Evolutionary conservation across 2,888 invertebrate species (phyloP).

Genomic region (Hololepta plana): DNA sequence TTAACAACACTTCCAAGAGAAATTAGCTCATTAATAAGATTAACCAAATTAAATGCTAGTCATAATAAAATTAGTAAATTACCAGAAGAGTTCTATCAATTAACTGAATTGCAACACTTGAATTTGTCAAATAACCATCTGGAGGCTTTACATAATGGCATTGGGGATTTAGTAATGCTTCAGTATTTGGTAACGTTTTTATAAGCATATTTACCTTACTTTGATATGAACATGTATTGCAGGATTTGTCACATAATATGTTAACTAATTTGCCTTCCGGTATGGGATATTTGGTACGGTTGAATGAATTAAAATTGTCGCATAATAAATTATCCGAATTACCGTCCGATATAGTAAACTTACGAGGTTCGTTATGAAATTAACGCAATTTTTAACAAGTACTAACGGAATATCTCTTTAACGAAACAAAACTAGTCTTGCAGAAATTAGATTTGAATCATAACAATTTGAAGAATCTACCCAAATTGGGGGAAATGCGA

Average conservation of each 20-base stretch:
- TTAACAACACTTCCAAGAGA: slow-evolving; percentile 52
- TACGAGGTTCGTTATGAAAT: slow-evolving; percentile 43
- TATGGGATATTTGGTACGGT: slow-evolving; percentile 65
- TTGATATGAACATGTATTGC: slow-evolving; percentile 14
- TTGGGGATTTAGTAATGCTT: slow-evolving; percentile 66
- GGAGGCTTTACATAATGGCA: slow-evolving; percentile 42
- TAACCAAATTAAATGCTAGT: slow-evolving; percentile 48
- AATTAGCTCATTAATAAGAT: slow-evolving; percentile 48
- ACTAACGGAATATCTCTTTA: neutral
- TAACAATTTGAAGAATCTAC: slow-evolving; percentile 47
- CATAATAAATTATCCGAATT: slow-evolving; percentile 56
- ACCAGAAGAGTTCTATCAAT: slow-evolving; percentile 46
- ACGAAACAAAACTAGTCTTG: slow-evolving; percentile 30
- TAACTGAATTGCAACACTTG: slow-evolving; percentile 51
- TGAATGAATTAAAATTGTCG: slow-evolving; percentile 53
- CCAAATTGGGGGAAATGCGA: slow-evolving; percentile 50
- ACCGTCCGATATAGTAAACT: slow-evolving; percentile 64
- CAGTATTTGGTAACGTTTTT: slow-evolving; percentile 44
- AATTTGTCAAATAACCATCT: slow-evolving; percentile 61
- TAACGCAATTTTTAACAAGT: slow-evolving; percentile 1
- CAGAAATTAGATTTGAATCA: slow-evolving; percentile 55
- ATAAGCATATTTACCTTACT: slow-evolving; percentile 6
- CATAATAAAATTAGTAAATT: slow-evolving; percentile 46
- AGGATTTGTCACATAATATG: slow-evolving; percentile 69
- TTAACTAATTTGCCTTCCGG: slow-evolving; percentile 56